Evolutionary conservation across 2,888 invertebrate genomes (phyloP).

Genomic region (Copidosoma aretas): DNA sequence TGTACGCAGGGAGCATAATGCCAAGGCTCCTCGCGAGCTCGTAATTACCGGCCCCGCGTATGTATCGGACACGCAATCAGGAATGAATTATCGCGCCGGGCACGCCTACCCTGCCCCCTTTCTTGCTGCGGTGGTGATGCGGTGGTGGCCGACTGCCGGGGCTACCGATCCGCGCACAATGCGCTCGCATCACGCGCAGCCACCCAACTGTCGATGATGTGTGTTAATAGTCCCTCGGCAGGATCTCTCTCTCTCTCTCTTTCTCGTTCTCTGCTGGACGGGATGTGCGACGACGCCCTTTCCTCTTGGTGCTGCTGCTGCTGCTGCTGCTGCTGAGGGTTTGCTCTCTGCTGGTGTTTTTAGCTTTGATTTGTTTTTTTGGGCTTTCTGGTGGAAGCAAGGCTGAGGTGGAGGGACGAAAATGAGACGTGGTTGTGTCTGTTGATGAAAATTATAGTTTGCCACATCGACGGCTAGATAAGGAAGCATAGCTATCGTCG

Average conservation of each 20-base stretch:
- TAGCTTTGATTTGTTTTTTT: too few relatives aligned
- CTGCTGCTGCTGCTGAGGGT: too few relatives aligned
- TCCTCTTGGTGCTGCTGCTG: too few relatives aligned
- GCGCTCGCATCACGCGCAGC: constrained; percentile 60
- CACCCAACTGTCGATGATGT: constrained; percentile 60
- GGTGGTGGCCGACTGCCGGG: constrained; percentile 1
- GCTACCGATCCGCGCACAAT: constrained; percentile 51
- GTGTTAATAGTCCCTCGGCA: constrained; percentile 57
- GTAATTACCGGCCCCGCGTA: constrained; percentile 55
- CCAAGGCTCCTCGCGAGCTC: constrained; percentile 33
- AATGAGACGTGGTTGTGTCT: too few relatives aligned
- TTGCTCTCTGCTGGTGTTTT: too few relatives aligned
- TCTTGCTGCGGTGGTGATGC: too few relatives aligned
- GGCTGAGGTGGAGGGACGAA: too few relatives aligned
- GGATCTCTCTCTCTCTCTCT: constrained; percentile 36
- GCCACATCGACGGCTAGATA: too few relatives aligned
- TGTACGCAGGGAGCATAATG: background rate
- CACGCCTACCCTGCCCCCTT: constrained; percentile 24
- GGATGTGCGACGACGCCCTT: too few relatives aligned
- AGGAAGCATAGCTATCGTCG: too few relatives aligned
- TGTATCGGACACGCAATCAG: constrained; percentile 62
- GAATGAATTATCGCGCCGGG: constrained; percentile 60
- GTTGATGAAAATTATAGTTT: too few relatives aligned
- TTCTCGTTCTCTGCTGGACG: background rate
- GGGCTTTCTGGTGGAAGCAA: too few relatives aligned